Base-by-base conservation (phyloP, 2,113 vertebrate genomes). In the Lepus timidus region DNA sequence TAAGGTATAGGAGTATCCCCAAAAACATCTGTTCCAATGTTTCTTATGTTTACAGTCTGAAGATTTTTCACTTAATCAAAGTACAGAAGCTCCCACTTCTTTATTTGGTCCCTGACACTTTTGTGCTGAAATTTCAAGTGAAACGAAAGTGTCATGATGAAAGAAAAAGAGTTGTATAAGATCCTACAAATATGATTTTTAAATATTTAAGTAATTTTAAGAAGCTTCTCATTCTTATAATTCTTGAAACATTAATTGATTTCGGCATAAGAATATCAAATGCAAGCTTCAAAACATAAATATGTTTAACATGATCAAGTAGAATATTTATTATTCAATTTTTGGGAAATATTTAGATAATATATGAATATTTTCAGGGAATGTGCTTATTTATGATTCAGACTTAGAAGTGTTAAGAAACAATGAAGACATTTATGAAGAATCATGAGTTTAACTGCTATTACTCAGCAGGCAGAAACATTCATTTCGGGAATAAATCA, bases 381-480 rank as follows among this genome's bases (percentile, higher is more conserved):
- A 88, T 87, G 44, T 23, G 23, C 83, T 9, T 39, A 74, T 64
- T 88, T 92, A 82, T 74, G 90, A 94, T 84, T 79, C 29, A 75
- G 0, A 23, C 22, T 90, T 82, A 83, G 44, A 93, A n/a, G 75
- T n/a, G 78, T 84, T 51, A 9, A 83, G 14, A 84, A 51, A 93
- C 7, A 84, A 78, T 51, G 19, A 76, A 55, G 67, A 39, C 36
- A 29, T 23, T 71, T 71, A 85, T 23, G 19, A 44, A 27, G 25
- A 65, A 25, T 80, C 3, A 70, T 4, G 25, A 89, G 83, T 75
- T 94, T 87, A 68, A 86, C 6, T 58, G 27, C 31, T 70, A 27
- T 39, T 88, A 96, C 80, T 95, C 31, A 87, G 16, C 70, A 94
- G 94, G 27, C 7, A 75, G 10, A 87, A 90, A 92, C 12, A 93